Conservation (phyloP, 2,888 invertebrate genomes). For the Rutpela maculata region DNA sequence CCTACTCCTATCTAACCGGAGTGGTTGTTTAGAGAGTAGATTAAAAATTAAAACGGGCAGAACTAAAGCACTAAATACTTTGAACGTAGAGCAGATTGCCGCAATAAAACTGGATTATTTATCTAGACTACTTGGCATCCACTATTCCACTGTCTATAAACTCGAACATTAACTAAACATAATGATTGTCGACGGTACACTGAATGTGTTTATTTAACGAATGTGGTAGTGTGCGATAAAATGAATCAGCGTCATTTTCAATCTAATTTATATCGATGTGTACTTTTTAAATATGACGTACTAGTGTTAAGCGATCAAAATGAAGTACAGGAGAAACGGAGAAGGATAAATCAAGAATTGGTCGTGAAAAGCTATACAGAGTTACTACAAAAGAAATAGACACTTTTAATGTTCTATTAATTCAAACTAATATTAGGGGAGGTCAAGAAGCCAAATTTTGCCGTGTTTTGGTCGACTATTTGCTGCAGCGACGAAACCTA, state of each 20-base stretch:
- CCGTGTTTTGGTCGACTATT: too few relatives aligned
- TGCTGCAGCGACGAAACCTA: too few relatives aligned
- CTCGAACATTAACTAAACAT: constrained; percentile 43
- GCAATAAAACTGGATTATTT: constrained; percentile 52
- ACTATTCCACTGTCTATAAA: constrained; percentile 44
- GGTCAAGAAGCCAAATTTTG: too few relatives aligned
- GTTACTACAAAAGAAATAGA: too few relatives aligned
- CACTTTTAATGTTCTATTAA: too few relatives aligned
- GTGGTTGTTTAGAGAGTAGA: constrained; percentile 15
- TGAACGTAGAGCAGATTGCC: constrained; percentile 44
- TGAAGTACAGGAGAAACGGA: too few relatives aligned
- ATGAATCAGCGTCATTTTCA: neutral
- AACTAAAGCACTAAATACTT: constrained; percentile 44
- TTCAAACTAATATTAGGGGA: too few relatives aligned
- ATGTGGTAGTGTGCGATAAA: neutral
- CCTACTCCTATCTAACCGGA: constrained; percentile 19
- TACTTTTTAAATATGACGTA: too few relatives aligned
- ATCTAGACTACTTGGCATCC: constrained; percentile 40
- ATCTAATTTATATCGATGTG: neutral
- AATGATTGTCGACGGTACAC: constrained; percentile 44
- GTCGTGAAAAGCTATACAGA: too few relatives aligned
- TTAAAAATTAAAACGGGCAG: constrained; percentile 45
- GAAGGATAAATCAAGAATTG: too few relatives aligned
- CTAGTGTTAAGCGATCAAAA: too few relatives aligned
- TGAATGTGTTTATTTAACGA: neutral